A percentile compares a stretch with the other conserved stretches of the same genome.
These are phyloP conservation scores for Climacteris rufus DNA, from an alignment of 2,113 vertebrate genomes.

Conservation along the genomic window DNA sequence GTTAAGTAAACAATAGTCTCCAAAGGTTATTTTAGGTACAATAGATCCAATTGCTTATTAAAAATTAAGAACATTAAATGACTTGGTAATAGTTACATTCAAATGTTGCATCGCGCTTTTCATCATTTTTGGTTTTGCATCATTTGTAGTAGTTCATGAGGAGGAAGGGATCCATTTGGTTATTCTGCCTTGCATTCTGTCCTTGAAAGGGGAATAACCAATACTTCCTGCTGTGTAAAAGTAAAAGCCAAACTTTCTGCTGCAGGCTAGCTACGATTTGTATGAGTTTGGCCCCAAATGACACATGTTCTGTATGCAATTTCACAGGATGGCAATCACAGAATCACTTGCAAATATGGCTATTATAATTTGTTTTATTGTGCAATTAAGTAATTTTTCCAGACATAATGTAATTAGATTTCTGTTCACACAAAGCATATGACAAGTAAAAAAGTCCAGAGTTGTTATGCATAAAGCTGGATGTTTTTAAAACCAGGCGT, in stretches of 20 bases:
- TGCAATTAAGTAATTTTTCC: conserved; percentile 64
- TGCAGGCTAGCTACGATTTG: not conserved
- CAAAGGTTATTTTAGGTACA: not conserved
- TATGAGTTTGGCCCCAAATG: not conserved
- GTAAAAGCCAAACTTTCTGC: conserved; percentile 11
- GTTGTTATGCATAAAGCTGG: conserved; percentile 39
- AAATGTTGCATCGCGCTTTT: not conserved
- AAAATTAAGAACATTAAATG: not conserved
- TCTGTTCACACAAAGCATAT: conserved; percentile 51
- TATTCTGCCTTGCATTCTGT: not conserved
- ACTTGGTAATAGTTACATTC: not conserved
- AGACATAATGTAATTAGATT: conserved; percentile 67
- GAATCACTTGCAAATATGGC: conserved; percentile 48
- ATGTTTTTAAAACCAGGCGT: not conserved
- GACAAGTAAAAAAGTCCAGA: conserved; percentile 40
- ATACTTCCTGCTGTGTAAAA: conserved; percentile 20
- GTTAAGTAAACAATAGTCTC: not conserved
- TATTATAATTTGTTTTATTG: conserved; percentile 62
- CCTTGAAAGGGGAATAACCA: conserved; percentile 18
- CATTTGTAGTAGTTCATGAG: not conserved
- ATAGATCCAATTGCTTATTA: not conserved
- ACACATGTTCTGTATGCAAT: not conserved
- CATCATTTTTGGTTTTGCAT: not conserved
- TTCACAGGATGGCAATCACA: conserved; percentile 54
- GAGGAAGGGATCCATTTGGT: not conserved